phyloP scores from a whole-genome alignment of 1,140 invertebrate species.

The Diachasma alloeum region DNA sequence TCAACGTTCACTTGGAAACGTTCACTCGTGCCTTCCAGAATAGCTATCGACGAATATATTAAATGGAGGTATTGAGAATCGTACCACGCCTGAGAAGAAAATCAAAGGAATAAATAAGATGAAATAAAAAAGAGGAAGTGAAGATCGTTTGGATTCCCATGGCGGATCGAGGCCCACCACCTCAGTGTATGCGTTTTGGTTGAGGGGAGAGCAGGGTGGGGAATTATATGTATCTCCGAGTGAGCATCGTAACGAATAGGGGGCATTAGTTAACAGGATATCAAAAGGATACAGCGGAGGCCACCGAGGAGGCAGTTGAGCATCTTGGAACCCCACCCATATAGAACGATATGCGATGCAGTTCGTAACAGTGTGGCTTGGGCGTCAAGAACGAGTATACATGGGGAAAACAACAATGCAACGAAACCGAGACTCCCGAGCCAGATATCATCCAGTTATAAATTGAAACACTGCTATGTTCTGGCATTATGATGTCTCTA shows the following conservation, averaged over 20 bases:
- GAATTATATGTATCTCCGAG: conserved; percentile 41
- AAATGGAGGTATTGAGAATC: background rate
- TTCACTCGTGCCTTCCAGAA: background rate
- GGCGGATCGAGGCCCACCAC: background rate
- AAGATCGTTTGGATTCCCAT: background rate
- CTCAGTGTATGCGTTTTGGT: background rate
- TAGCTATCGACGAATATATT: background rate
- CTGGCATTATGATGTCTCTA: conserved; percentile 67
- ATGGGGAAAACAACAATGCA: conserved; percentile 47
- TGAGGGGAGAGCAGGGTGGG: background rate
- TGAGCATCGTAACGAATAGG: conserved; percentile 62
- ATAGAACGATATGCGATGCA: conserved; percentile 16
- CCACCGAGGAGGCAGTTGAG: conserved; percentile 55
- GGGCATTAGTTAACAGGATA: conserved; percentile 66
- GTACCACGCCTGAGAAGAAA: background rate
- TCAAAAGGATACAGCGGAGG: conserved; percentile 64
- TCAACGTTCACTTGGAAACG: background rate
- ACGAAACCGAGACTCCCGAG: conserved; percentile 62
- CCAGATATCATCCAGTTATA: conserved; percentile 65
- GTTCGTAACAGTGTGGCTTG: background rate
- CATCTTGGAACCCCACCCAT: conserved; percentile 56
- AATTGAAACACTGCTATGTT: conserved; percentile 64
- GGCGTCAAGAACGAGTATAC: conserved; percentile 50
- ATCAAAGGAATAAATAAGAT: background rate
- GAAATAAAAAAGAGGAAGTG: conserved; percentile 55